A percentile compares a stretch with the other conserved stretches of the same genome.
These are phyloP conservation scores for Ptychoptera contaminata DNA, from an alignment of 2,888 invertebrate species.

Conservation along the genomic window DNA sequence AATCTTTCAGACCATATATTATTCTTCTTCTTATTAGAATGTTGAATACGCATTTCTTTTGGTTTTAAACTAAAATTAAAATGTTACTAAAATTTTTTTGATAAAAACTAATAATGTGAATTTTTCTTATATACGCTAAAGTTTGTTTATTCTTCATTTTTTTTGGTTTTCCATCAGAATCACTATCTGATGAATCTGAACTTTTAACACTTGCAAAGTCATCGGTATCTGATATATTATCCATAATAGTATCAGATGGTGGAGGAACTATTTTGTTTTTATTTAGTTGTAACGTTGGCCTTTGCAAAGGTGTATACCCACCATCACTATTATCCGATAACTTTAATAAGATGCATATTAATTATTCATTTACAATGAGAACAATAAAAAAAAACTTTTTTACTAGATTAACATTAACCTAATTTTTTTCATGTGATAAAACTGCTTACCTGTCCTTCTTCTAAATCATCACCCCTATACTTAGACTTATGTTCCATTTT, in stretches of 20 bases:
- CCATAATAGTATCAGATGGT: neutral
- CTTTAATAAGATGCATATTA: conserved; percentile 12
- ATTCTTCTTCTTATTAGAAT: conserved; percentile 44
- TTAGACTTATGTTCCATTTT: conserved; percentile 42
- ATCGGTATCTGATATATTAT: neutral
- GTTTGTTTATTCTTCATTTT: conserved; percentile 18
- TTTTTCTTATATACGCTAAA: neutral
- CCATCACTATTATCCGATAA: conserved; percentile 23
- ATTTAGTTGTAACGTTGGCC: conserved; percentile 14
- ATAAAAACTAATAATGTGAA: neutral
- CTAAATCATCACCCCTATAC: conserved; percentile 41
- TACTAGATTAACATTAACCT: too few species aligned
- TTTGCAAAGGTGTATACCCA: conserved; percentile 26
- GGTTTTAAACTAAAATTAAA: neutral
- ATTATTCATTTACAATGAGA: too few species aligned
- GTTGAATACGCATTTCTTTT: conserved; percentile 9
- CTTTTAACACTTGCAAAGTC: neutral
- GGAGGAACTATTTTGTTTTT: neutral
- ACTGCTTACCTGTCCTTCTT: conserved; percentile 48
- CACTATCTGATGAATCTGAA: conserved; percentile 22
- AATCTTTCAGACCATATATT: conserved; percentile 58
- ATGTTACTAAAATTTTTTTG: neutral
- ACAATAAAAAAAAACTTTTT: neutral
- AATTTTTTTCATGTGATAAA: conserved; percentile 3
- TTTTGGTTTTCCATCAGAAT: conserved; percentile 18